phyloP scores from a whole-genome alignment of 2,797 vertebrate species.

The Notolabrus celidotus region DNA sequence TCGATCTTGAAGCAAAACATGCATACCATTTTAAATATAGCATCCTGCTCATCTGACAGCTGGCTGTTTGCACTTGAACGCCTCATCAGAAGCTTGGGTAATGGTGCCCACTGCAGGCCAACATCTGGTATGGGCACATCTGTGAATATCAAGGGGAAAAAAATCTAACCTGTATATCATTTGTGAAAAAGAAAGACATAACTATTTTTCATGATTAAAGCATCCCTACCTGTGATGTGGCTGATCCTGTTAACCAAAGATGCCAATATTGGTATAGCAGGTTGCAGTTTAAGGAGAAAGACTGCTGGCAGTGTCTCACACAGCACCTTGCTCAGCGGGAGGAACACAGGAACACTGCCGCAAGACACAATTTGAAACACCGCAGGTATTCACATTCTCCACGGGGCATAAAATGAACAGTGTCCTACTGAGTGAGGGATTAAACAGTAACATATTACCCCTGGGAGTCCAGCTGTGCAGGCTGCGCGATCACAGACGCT shows the following conservation, averaged over 20 bases:
- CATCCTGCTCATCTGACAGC: conserved; percentile 44
- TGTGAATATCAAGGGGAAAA: conserved; percentile 31
- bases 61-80: conserved; percentile 17
- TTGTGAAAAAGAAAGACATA: too few species aligned
- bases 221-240: conserved; percentile 83
- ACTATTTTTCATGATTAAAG: not conserved
- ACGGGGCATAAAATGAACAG: not conserved
- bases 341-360: conserved; percentile 78
- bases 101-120: conserved; percentile 83
- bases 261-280: conserved; percentile 78
- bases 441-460: conserved; percentile 66
- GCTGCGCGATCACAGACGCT: conserved; percentile 79
- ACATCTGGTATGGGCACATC: conserved; percentile 66
- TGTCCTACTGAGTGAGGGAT: conserved; percentile 16
- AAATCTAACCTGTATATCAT: not conserved
- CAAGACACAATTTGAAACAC: conserved; percentile 45
- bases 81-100: conserved; percentile 74
- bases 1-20: not conserved
- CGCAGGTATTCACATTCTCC: not conserved
- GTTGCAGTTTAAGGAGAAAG: conserved; percentile 86
- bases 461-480: conserved; percentile 69
- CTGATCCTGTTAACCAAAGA: conserved; percentile 80
- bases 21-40: conserved; percentile 72
- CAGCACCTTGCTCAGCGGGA: conserved; percentile 69
- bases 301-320: conserved; percentile 80